Conservation (phyloP, 1,140 invertebrate species). For the Papilio helenus region DNA sequence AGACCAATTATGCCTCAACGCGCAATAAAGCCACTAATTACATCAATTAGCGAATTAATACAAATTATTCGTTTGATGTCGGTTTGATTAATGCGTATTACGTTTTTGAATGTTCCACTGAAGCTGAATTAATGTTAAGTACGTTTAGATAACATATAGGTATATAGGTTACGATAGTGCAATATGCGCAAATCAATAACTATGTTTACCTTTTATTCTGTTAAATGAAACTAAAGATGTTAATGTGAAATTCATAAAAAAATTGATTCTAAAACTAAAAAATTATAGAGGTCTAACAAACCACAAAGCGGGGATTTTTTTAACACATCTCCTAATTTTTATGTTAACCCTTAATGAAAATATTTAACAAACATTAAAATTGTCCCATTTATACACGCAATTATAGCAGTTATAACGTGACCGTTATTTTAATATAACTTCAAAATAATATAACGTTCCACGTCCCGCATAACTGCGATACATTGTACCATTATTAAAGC, state of each 20-base stretch:
- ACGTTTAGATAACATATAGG: background rate
- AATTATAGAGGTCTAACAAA: background rate
- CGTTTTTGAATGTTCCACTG: background rate
- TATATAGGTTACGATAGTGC: background rate
- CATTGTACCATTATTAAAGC: constrained; percentile 11
- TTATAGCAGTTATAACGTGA: constrained; percentile 12
- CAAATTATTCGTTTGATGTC: constrained; percentile 25
- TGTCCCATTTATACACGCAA: constrained; percentile 12
- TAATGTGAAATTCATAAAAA: too few relatives aligned
- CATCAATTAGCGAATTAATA: constrained; percentile 22
- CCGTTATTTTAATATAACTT: background rate
- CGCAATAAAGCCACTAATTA: constrained; percentile 33
- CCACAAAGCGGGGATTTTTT: background rate
- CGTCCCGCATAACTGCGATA: constrained; percentile 1
- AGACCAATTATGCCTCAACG: constrained; percentile 29
- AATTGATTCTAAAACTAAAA: background rate
- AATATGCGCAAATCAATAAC: background rate
- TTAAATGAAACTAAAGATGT: background rate
- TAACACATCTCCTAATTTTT: background rate
- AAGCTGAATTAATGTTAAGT: background rate
- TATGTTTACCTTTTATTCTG: background rate
- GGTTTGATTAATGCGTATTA: constrained; percentile 5
- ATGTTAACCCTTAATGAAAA: background rate
- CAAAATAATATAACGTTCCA: constrained; percentile 12
- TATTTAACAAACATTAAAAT: background rate